Conservation (phyloP, 2,113 vertebrate species). For the Turdus rufiventris region DNA sequence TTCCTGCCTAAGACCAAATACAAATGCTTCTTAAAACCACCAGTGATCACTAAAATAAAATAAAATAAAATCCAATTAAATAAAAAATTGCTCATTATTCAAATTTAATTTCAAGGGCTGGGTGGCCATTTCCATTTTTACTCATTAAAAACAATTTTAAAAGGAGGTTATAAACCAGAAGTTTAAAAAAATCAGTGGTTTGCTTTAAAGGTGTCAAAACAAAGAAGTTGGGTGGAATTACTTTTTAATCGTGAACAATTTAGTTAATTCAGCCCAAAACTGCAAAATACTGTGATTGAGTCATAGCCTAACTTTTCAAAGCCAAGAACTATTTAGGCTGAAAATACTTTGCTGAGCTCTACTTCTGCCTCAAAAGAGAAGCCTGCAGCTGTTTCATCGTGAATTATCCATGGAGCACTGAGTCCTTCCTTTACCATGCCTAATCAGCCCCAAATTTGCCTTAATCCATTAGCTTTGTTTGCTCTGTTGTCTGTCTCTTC, state of each 20-base stretch:
- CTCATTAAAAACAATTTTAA: background rate
- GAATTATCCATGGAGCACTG: constrained; percentile 39
- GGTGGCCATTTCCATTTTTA: background rate
- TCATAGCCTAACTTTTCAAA: background rate
- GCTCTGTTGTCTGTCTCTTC: constrained; percentile 45
- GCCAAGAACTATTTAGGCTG: background rate
- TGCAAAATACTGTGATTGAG: background rate
- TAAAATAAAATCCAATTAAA: background rate
- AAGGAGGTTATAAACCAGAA: background rate
- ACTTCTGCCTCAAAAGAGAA: constrained; percentile 13
- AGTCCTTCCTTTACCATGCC: constrained; percentile 35
- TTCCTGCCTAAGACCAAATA: background rate
- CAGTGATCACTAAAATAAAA: background rate
- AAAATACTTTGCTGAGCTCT: constrained; percentile 26
- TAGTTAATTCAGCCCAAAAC: background rate
- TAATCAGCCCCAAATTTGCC: constrained; percentile 53
- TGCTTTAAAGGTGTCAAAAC: background rate
- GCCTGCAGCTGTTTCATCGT: constrained; percentile 23
- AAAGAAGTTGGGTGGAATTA: background rate
- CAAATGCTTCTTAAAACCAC: background rate
- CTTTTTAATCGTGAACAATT: background rate
- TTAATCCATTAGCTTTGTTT: constrained; percentile 52
- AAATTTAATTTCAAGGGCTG: background rate
- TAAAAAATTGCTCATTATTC: background rate
- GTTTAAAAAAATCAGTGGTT: background rate